A percentile compares a stretch with the other conserved stretches of the same genome.
Evolutionary conservation across 2,797 vertebrate genomes (phyloP).

Genomic region (Champsocephalus esox): DNA sequence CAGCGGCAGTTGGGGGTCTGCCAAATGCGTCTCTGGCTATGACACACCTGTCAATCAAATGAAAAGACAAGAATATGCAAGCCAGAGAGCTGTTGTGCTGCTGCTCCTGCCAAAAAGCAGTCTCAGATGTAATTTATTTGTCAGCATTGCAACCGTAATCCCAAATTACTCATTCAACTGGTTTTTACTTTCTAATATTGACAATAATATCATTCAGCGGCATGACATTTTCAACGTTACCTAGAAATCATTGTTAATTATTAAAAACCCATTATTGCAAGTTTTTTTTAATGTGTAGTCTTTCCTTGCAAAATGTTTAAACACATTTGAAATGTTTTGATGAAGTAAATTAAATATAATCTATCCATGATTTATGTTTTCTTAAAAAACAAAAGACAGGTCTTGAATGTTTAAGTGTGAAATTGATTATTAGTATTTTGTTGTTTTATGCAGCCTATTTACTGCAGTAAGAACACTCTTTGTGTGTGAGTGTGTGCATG

Average conservation of each 20-base stretch:
- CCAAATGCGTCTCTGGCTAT: conserved; percentile 79
- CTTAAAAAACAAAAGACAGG: background rate
- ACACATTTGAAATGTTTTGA: no score
- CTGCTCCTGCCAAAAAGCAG: conserved; percentile 60
- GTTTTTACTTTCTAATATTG: conserved; percentile 25
- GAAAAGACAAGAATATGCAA: conserved; percentile 68
- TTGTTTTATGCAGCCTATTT: conserved; percentile 4
- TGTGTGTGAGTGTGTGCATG: background rate
- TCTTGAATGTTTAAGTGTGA: background rate
- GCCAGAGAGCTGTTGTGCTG: conserved; percentile 68
- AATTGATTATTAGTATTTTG: background rate
- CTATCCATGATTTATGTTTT: background rate
- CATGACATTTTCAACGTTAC: background rate
- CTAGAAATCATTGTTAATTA: background rate
- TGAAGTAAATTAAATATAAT: background rate
- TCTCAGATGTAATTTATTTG: conserved; percentile 59
- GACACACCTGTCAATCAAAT: conserved; percentile 82
- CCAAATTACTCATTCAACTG: conserved; percentile 47
- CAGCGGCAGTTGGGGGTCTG: conserved; percentile 78
- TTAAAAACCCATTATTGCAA: conserved; percentile 3
- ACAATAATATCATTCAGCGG: conserved; percentile 12
- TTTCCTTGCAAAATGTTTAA: conserved; percentile 5
- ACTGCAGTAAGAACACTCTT: background rate
- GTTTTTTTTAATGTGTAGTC: conserved; percentile 9
- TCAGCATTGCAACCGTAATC: conserved; percentile 57